A percentile compares a stretch with the other conserved stretches of the same genome.
Conservation (phyloP, 2,888 invertebrate species). For the Luffia ferchaultella region DNA sequence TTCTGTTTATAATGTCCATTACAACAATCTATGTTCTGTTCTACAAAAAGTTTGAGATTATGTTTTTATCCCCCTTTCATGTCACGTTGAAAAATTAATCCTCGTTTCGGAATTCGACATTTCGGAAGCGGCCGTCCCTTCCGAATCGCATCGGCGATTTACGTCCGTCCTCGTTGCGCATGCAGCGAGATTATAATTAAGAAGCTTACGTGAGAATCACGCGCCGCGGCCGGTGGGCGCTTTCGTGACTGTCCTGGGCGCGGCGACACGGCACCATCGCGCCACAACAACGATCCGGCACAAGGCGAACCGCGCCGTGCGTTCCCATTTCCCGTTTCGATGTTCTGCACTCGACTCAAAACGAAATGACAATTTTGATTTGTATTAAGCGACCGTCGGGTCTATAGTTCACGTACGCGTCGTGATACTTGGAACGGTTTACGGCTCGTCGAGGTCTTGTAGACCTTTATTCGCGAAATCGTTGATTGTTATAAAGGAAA, state of each 20-base stretch:
- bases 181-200: conserved; percentile 42
- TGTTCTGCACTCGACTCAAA: conserved; percentile 1
- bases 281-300: conserved; percentile 46
- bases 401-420: not conserved
- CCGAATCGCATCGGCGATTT: too few species aligned
- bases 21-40: too few species aligned
- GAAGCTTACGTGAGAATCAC: conserved; percentile 46
- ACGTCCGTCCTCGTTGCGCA: conserved; percentile 32
- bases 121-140: too few species aligned
- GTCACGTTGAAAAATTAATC: too few species aligned
- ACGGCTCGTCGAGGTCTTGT: too few species aligned
- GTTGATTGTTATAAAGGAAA: too few species aligned
- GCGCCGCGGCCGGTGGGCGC: conserved; percentile 15
- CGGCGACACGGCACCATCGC: conserved; percentile 45
- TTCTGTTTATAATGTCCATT: too few species aligned
- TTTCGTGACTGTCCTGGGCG: conserved; percentile 47
- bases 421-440: not conserved
- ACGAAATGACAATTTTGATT: not conserved
- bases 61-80: too few species aligned
- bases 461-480: too few species aligned
- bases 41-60: too few species aligned
- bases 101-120: too few species aligned
- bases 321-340: conserved; percentile 41
- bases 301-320: conserved; percentile 37
- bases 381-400: not conserved